Percentiles rank a stretch among this genome's conserved stretches.
Evolutionary conservation across 2,797 vertebrate species (phyloP).

Genomic region (Knipowitschia caucasica): DNA sequence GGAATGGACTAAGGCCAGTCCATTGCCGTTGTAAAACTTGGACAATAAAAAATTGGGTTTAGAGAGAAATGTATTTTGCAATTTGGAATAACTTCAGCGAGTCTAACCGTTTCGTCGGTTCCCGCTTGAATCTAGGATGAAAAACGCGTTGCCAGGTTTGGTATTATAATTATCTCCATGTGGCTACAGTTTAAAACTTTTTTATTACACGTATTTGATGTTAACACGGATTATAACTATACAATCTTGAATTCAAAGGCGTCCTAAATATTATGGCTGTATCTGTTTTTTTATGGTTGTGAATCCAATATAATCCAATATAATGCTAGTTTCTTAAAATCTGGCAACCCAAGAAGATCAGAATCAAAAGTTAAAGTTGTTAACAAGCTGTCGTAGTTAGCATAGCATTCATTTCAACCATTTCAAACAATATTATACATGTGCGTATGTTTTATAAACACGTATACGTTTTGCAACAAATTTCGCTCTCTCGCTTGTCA

Average conservation of each 20-base stretch:
- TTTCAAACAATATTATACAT: no score
- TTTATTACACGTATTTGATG: neutral
- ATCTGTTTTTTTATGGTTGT: neutral
- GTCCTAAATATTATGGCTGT: neutral
- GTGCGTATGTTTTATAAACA: neutral
- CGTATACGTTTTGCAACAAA: neutral
- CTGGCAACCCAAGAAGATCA: constrained; percentile 48
- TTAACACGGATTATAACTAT: neutral
- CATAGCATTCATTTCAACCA: no score
- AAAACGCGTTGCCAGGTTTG: constrained; percentile 46
- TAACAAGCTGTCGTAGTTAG: no score
- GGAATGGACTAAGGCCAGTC: fast-evolving
- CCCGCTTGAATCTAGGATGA: constrained; percentile 52
- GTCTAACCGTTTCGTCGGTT: constrained; percentile 26
- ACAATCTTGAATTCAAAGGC: neutral
- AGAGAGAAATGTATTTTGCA: neutral
- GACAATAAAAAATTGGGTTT: neutral
- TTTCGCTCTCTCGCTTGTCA: neutral
- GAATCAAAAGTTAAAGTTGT: no score
- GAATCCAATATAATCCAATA: neutral
- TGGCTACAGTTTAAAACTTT: neutral
- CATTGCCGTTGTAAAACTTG: neutral
- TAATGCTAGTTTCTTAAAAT: neutral
- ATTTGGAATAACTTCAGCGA: neutral
- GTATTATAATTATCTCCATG: neutral